A percentile compares a stretch with the other conserved stretches of the same genome.
These are phyloP conservation scores for Gallinago paraguaiae DNA, from an alignment of 2,113 vertebrate species.

Conservation along the genomic window DNA sequence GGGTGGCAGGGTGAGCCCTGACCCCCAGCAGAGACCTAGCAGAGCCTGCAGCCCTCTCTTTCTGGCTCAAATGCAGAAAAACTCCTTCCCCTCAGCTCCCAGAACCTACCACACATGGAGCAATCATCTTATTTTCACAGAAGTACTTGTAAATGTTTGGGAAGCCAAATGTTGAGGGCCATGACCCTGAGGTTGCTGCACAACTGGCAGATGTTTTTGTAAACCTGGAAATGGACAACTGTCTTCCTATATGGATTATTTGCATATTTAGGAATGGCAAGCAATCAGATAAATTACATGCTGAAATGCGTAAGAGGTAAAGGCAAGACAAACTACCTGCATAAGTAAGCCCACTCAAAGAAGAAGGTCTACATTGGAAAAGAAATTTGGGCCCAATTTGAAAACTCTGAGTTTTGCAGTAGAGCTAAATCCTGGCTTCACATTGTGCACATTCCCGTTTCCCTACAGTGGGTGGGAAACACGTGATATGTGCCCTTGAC, in stretches of 20 bases:
- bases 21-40: rapidly evolving
- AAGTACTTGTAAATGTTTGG: not conserved
- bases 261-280: not conserved
- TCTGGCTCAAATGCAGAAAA: not conserved
- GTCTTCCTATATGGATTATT: not conserved
- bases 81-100: not conserved
- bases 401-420: not conserved
- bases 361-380: not conserved
- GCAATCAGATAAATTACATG: not conserved
- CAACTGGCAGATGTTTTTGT: not conserved
- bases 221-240: not conserved
- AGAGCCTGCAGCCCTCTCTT: not conserved
- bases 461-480: not conserved
- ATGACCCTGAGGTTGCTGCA: not conserved
- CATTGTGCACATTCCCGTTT: not conserved
- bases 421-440: not conserved
- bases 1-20: not conserved
- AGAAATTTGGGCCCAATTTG: not conserved
- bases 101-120: not conserved
- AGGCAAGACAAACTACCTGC: not conserved
- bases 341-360: not conserved
- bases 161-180: not conserved
- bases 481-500: rapidly evolving
- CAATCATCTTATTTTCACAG: not conserved
- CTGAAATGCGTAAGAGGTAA: not conserved